Evolutionary conservation across 2,113 vertebrate species (phyloP), one percentile per base, ranked within the genome.

Genomic region (Python bivittatus): DNA sequence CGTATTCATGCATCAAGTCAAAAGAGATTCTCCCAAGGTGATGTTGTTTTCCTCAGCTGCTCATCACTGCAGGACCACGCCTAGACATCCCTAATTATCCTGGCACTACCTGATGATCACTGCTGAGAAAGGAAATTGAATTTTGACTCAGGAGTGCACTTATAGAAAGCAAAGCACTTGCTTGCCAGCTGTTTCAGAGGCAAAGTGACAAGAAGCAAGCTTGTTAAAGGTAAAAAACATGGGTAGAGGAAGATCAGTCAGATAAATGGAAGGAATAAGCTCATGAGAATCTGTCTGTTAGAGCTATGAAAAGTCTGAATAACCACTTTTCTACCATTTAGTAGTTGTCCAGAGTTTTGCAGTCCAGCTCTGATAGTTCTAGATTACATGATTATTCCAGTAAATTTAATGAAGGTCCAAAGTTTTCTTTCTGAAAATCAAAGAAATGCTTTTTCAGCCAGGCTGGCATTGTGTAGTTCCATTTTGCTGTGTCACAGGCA

Each of bases 111-210:
- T 64, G 29, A 42, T 33, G 22, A n/a, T 53, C 48, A 38, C 48
- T 64, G 91, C 60, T 91, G 91, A 33, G 58, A 68, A 87, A 86
- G 60, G n/a, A 86, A n/a, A 23, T 58, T 23, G 58, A 4, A 52
- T 86, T 91, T 44, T 86, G 90, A 53, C 84, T 86, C 60, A 54
- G 48, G 22, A 54, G 84, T 11, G 25, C 33, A 53, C 22, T 86
- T 25, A 25, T 33, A 25, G 38, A 13, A 64, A 52, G 12, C 22
- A 15, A 17, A 53, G 29, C 27, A 7, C 84, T 91, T 13, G 53
- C 52, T 44, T 57, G 89, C 89, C 89, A 83, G 89, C 89, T 91
- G 90, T 23, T 61, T 64, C 29, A 13, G 58, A 58, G 27, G 52
- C 48, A 23, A 38, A 48, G 56, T 84, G 53, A 84, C 27, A 56